Conservation (phyloP, 2,888 invertebrate genomes). For the Nephrocerus scutellatus region DNA sequence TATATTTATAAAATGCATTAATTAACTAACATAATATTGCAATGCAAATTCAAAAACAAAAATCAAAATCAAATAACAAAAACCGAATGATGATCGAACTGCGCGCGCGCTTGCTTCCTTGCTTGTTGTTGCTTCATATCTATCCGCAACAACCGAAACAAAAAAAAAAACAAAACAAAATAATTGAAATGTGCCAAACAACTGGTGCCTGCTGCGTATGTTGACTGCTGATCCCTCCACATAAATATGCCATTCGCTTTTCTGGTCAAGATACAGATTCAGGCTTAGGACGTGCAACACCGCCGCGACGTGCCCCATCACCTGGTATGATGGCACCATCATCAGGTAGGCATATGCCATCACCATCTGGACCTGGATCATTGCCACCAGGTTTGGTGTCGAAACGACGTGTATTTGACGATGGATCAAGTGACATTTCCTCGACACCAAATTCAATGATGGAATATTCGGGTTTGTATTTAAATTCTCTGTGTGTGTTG, state of each 20-base stretch:
- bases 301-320: slow-evolving; percentile 78
- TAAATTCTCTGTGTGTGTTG: too few species aligned
- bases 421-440: slow-evolving; percentile 77
- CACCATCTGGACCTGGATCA: slow-evolving; percentile 79
- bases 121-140: too few species aligned
- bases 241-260: slow-evolving; percentile 19
- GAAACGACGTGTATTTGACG: slow-evolving; percentile 62
- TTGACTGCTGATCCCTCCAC: slow-evolving; percentile 12
- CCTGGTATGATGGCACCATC: slow-evolving; percentile 72
- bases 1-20: too few species aligned
- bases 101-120: too few species aligned
- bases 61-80: slow-evolving; percentile 8
- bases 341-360: slow-evolving; percentile 64
- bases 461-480: slow-evolving; percentile 71
- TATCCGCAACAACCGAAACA: slow-evolving; percentile 6
- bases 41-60: too few species aligned
- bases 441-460: slow-evolving; percentile 78
- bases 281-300: slow-evolving; percentile 79
- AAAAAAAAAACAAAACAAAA: slow-evolving; percentile 7
- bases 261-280: slow-evolving; percentile 64
- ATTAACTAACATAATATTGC: too few species aligned
- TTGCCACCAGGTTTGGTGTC: slow-evolving; percentile 70
- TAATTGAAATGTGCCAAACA: slow-evolving; percentile 1
- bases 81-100: too few species aligned
- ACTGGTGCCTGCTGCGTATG: slow-evolving; percentile 7